phyloP scores from a whole-genome alignment of 2,113 vertebrate species.

The Oophaga pumilio region DNA sequence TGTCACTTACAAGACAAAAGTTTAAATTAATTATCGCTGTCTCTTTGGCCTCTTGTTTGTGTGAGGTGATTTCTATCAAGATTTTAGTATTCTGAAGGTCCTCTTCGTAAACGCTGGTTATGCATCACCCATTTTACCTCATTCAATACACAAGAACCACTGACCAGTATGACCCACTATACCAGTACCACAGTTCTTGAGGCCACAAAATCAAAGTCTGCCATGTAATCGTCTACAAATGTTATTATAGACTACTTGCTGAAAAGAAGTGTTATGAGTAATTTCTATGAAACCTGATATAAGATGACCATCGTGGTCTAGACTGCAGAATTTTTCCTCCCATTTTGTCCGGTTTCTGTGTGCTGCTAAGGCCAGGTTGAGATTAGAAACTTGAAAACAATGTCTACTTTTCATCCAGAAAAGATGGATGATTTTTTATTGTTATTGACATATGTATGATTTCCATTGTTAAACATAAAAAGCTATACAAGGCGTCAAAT shows the following conservation, averaged over 20 bases:
- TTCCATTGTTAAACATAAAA: too few species aligned
- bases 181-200: not conserved
- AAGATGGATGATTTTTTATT: too few species aligned
- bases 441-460: too few species aligned
- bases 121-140: not conserved
- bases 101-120: not conserved
- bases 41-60: not conserved
- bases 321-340: too few species aligned
- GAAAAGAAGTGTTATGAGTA: not conserved
- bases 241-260: not conserved
- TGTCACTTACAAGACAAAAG: constrained; percentile 19
- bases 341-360: too few species aligned
- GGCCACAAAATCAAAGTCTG: not conserved
- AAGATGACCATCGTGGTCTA: too few species aligned
- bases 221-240: not conserved
- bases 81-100: not conserved
- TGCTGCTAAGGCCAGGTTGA: too few species aligned
- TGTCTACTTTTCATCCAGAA: too few species aligned
- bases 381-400: too few species aligned
- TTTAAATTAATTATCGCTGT: constrained; percentile 17
- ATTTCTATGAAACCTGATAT: not conserved
- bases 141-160: not conserved
- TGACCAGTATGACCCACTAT: not conserved
- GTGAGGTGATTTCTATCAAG: not conserved
- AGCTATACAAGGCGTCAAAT: too few species aligned